Conservation (phyloP, 2,888 invertebrate genomes). For the Cremastinae sp. region DNA sequence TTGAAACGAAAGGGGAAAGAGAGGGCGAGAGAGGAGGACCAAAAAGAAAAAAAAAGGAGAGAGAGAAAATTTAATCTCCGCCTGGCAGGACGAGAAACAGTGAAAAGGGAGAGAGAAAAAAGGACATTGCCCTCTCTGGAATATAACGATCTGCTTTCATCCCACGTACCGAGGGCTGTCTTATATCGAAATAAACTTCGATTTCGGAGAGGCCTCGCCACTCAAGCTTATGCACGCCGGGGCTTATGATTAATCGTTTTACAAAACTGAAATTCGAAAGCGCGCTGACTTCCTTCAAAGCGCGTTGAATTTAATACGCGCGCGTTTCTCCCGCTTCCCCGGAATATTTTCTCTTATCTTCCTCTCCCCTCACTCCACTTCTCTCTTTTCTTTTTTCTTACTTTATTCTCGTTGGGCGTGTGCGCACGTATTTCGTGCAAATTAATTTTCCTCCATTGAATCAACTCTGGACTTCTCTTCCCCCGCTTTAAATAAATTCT, state of each 20-base stretch:
- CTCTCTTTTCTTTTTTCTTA: conserved; percentile 16
- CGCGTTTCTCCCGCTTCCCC: not conserved
- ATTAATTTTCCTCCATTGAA: conserved; percentile 55
- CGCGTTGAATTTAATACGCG: conserved; percentile 46
- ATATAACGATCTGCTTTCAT: conserved; percentile 55
- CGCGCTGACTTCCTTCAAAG: conserved; percentile 41
- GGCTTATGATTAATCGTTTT: conserved; percentile 69
- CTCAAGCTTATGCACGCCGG: conserved; percentile 32
- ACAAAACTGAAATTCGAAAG: conserved; percentile 50
- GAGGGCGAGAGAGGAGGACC: conserved; percentile 55
- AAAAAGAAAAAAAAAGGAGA: conserved; percentile 66
- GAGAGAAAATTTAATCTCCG: conserved; percentile 71
- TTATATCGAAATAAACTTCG: conserved; percentile 71
- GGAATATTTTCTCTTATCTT: not conserved
- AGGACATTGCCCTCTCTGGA: conserved; percentile 58
- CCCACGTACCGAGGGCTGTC: conserved; percentile 46
- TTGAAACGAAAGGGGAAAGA: conserved; percentile 35
- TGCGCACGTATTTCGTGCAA: conserved; percentile 40
- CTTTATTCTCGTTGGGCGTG: not conserved
- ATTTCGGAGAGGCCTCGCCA: conserved; percentile 63
- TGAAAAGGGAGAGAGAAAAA: conserved; percentile 29
- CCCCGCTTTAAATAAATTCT: conserved; percentile 15
- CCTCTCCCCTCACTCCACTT: conserved; percentile 6
- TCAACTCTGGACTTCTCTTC: conserved; percentile 37
- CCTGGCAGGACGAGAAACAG: conserved; percentile 56